Evolutionary conservation across 2,888 invertebrate genomes (phyloP).

Genomic region (Netelia fuscicornis): DNA sequence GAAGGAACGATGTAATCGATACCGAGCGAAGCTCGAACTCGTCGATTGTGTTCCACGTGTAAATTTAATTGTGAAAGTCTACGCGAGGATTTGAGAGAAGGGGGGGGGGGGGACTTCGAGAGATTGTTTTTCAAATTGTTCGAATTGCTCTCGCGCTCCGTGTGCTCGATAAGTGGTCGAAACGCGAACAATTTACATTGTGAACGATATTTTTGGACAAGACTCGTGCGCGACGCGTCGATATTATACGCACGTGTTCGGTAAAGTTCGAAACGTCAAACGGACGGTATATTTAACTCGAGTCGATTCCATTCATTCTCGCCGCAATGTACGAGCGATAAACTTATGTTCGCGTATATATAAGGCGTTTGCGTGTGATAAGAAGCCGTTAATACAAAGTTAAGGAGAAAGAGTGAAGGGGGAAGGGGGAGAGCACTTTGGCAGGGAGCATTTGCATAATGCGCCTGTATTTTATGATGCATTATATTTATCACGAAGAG

Average conservation of each 20-base stretch:
- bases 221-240: conserved; percentile 30
- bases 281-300: conserved; percentile 13
- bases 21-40: neutral
- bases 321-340: conserved; percentile 36
- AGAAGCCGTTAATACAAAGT: conserved; percentile 42
- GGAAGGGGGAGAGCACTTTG: conserved; percentile 18
- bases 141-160: neutral
- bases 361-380: conserved; percentile 60
- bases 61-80: neutral
- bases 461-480: neutral
- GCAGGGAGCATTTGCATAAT: conserved; percentile 60
- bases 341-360: conserved; percentile 42
- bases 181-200: conserved; percentile 38
- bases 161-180: neutral
- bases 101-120: neutral
- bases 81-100: neutral
- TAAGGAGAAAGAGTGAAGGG: neutral
- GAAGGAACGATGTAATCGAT: neutral
- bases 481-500: conserved; percentile 23
- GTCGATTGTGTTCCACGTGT: neutral
- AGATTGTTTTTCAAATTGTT: conserved; percentile 15
- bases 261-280: conserved; percentile 11
- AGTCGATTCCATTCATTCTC: conserved; percentile 49
- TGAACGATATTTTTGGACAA: neutral
- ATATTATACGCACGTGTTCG: conserved; percentile 11